phyloP scores from a whole-genome alignment of 2,888 invertebrate genomes.

The Tachina grossa region DNA sequence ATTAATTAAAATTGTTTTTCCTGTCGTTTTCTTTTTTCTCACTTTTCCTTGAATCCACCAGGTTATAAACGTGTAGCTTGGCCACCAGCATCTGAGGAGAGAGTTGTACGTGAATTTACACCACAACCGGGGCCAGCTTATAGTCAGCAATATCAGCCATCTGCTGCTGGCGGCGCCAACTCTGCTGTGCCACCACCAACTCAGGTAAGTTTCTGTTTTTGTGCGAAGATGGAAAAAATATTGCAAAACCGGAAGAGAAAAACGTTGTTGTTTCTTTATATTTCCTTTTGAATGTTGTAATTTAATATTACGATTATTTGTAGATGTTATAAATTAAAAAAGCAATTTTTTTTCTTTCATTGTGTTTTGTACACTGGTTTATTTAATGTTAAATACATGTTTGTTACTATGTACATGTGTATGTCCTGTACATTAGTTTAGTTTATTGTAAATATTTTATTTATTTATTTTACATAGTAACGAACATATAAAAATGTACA shows the following conservation, averaged over 20 bases:
- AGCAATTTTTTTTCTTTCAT: background rate
- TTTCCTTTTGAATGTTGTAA: constrained; percentile 46
- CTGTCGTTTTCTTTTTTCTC: constrained; percentile 10
- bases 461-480: constrained; percentile 11
- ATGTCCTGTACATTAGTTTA: constrained; percentile 2
- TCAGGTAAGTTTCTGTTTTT: constrained; percentile 76
- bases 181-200: constrained; percentile 73
- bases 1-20: constrained; percentile 67
- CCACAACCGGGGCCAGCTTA: constrained; percentile 78
- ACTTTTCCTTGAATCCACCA: constrained; percentile 76
- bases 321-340: constrained; percentile 60
- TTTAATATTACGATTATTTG: constrained; percentile 59
- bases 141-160: constrained; percentile 72
- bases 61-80: constrained; percentile 93
- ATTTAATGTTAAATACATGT: constrained; percentile 37
- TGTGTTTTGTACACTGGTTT: constrained; percentile 27
- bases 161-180: constrained; percentile 60
- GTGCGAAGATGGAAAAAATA: constrained; percentile 13
- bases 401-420: constrained; percentile 15
- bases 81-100: constrained; percentile 90
- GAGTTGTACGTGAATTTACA: constrained; percentile 85
- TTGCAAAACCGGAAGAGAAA: constrained; percentile 46
- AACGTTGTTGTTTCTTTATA: constrained; percentile 39
- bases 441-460: constrained; percentile 36
- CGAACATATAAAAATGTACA: constrained; percentile 16